Evolutionary conservation across 2,888 invertebrate genomes (phyloP), one percentile per base, ranked within the genome.

Genomic region (Apodemia duryi): DNA sequence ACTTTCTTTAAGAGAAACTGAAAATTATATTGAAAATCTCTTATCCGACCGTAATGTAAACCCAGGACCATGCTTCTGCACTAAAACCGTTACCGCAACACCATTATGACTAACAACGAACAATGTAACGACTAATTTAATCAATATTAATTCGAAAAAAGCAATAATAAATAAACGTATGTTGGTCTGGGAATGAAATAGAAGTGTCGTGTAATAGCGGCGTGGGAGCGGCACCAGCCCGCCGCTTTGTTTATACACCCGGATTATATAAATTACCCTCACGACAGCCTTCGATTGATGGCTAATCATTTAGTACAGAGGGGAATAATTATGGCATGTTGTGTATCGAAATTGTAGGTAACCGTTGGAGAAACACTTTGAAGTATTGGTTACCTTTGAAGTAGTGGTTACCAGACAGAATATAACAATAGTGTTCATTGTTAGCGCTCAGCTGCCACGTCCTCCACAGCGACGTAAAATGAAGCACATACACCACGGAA

Each of bases 211-310:
- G 52, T 61, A 52, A 63, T 41, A 61, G 63, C 28, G 35, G 66
- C 63, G 66, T 61, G 64, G 61, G 66, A 63, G 62, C 51, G 28
- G 49, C 38, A 11, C 11, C 60, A 57, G 65, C 65, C 64, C 28
- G 7, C 43, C 49, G 29, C 63, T 64, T 66, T 66, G 66, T 66
- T 64, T 66, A 61, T 54, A 66, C 41, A 49, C 63, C 57, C 66
- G 57, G 57, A 57, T 57, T 57, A 57, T 57, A 57, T 57, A 13
- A 57, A 57, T 57, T 57, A 57, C 57, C 57, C 32, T 29, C 57
- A 57, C 57, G 57, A 57, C 32, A 60, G 57, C n/a, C 35, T 60
- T 60, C 57, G 57, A 60, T 60, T 60, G 57, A 60, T 60, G 54
- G 54, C 54, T 32, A 57, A 57, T 57, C 54, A 57, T 57, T 57